Evolutionary conservation across 2,888 invertebrate species (phyloP), one percentile per base, ranked within the genome.

Genomic region (Hydroisotoma schaefferi): DNA sequence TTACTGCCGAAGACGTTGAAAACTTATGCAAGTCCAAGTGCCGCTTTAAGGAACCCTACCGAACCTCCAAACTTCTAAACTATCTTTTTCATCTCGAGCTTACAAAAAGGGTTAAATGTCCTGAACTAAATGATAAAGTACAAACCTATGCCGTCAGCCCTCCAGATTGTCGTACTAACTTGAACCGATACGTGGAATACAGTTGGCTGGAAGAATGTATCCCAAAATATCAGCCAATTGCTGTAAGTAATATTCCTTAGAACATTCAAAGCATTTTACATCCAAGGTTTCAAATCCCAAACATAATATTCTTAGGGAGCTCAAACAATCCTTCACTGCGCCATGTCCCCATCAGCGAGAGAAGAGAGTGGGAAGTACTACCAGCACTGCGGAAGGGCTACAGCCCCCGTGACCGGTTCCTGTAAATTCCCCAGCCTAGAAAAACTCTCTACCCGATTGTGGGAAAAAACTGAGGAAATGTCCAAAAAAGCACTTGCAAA

Each of bases 241-340:
- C 52, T 22, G 49, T 49, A 49, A 25, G 28, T 6, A n/a, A 27
- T n/a, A 22, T 49, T 18, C 15, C 18, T 27, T 49, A 27, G 25
- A 47, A 47, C 20, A 10, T 8, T 12, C 8, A 8, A 10, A 23
- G 22, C 46, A 46, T 25, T 5, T 25, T 8, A 8, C 46, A 46
- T 6, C 15, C 20, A 46, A 23, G 20, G 3, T 23, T 23, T 49
- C 4, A 27, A 27, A 28, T 27, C 18, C 23, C 23, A 20, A 18
- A 6, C 15, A 18, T 46, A n/a, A n/a, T 6, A 22, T 20, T 20
- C 5, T 20, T 27, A 49, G 49, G 52, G 52, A 5, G 29, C 23
- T 25, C 52, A 52, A 37, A 52, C 37, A 4, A 52, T 52, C 38
- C 33, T 52, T 6, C 52, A 52, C 29, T 52, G 52, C 22, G 33